Percentiles rank a stretch among this genome's conserved stretches.
These are phyloP conservation scores for Orientallactaga sibirica DNA, from an alignment of 2,797 vertebrate genomes.

Conservation along the genomic window DNA sequence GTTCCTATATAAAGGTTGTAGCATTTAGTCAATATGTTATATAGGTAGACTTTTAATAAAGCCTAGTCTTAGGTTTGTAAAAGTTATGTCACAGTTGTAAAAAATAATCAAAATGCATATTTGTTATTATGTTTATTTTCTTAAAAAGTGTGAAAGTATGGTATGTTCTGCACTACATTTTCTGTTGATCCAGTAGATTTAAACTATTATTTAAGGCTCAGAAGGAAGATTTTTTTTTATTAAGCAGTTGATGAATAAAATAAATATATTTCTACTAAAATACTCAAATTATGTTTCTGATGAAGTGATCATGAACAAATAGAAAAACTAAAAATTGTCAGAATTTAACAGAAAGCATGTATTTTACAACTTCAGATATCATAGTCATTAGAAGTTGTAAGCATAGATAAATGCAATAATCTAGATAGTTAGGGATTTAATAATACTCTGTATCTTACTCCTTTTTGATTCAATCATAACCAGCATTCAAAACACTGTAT, in stretches of 20 bases:
- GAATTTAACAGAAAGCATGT: not conserved
- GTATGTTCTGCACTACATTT: not conserved
- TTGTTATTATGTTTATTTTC: not conserved
- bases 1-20: no score
- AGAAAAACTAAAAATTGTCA: not conserved
- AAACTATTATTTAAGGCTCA: not conserved
- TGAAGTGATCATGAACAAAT: not conserved
- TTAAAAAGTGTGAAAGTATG: slow-evolving; percentile 24
- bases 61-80: not conserved
- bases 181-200: not conserved
- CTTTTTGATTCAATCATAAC: not conserved
- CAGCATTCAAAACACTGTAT: not conserved
- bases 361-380: not conserved
- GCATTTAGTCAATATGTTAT: no score
- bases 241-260: not conserved
- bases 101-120: slow-evolving; percentile 15
- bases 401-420: not conserved
- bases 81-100: no score
- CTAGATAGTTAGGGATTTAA: not conserved
- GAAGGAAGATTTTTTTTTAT: not conserved
- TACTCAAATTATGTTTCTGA: no score
- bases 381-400: not conserved
- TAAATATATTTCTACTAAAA: not conserved
- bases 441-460: not conserved
- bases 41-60: no score